Base-by-base conservation (phyloP, 2,888 invertebrate genomes). In the Sminthurinus aureus region DNA sequence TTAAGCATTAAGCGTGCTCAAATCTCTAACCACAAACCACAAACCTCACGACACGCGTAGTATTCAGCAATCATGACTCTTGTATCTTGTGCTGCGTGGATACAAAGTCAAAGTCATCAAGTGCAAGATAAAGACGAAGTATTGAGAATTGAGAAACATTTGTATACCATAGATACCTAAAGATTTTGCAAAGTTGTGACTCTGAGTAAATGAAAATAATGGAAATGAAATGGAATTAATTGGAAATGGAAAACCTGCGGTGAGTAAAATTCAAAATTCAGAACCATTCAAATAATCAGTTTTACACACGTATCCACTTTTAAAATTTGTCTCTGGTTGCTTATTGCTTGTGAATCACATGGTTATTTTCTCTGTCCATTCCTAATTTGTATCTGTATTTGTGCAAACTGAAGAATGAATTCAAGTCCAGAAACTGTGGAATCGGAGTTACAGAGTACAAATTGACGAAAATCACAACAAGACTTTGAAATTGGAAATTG, bases 331-430 rank as follows among this genome's bases (percentile, higher is more conserved):
- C 20, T 69, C 22, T n/a, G 20, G 6, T 11, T 22, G 22, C 20
- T n/a, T 4, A 20, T 69, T 4, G 0, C 11, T 11, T 69, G 69
- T 22, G 9, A 58, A 58, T 58, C 58, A 13, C 1, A 20, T 69
- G 20, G n/a, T 11, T 69, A 20, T 22, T 22, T 18, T n/a, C 20
- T 11, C 20, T 22, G 69, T 69, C 69, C 2, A 69, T 15, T 69
- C 69, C 69, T 69, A 69, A 69, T 69, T 69, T 69, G 69, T 69
- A 69, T 69, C n/a, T 69, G 69, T 69, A 38, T 1, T 38, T 38
- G 38, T 38, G 38, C 38, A 38, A 38, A 38, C 38, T 38, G 38
- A 38, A 6, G 6, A 38, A 6, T 1, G 6, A 38, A 38, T 4
- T 6, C 6, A 6, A 38, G 6, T 38, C 38, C 38, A 38, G 38